Evolutionary conservation across 92 coral and sea anemone genomes (phyloP), one percentile per base, ranked within the genome.

Genomic region (Siderastrea radians): DNA sequence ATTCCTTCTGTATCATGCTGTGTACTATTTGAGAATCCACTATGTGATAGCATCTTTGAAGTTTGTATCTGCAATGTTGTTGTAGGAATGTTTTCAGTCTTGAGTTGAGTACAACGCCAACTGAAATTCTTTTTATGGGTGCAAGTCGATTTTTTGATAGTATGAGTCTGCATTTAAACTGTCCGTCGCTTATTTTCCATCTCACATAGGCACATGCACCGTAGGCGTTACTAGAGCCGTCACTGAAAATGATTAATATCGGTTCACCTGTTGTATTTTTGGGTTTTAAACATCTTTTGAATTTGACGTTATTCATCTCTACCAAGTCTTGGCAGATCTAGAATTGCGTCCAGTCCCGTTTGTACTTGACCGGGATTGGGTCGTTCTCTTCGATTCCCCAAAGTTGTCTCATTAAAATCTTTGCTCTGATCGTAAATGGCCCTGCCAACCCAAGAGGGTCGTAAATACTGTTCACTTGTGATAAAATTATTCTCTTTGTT

Each of bases 11-110:
- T 45, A 79, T 79, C 83, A 45, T 80, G 74, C 62, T 68, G 19
- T 88, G 88, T 26, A 91, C 94, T 50, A 89, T 89, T 78, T 92
- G 88, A 17, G 95, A 94, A 68, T 94, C 97, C 58, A 83, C 87
- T 74, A 86, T 76, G 72, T 88, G 90, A 58, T 87, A 94, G 51
- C 64, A 68, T 64, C 19, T 68, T 13, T 11, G 15, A 68, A 80
- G 17, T 48, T 65, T 80, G 68, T 88, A 82, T 78, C 97, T 83
- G 74, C 87, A 89, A 38, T 94, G 87, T 46, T 60, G 19, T 43
- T 19, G 19, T 55, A 94, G 84, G 16, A 89, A 77, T 64, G 87
- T 48, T 46, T 87, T 91, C 5, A 94, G 74, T 66, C 96, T 80
- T 72, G 74, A 76, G 64, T 77, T 75, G 2, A 94, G 14, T 47